Conservation (phyloP, 2,113 vertebrate genomes). For the Motacilla alba region DNA sequence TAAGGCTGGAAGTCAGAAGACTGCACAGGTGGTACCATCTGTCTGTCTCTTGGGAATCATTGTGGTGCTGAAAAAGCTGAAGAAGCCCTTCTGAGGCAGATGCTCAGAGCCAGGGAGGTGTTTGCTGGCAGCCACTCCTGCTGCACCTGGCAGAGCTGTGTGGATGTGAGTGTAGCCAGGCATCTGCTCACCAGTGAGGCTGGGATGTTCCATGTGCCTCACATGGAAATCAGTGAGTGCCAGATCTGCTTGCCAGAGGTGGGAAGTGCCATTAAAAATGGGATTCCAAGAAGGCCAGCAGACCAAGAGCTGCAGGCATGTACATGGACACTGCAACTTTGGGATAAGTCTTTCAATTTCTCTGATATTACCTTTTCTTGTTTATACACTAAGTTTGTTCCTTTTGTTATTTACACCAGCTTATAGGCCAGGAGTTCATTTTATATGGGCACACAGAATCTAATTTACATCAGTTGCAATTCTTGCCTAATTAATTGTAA, state of each 20-base stretch:
- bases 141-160: neutral
- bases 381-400: neutral
- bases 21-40: slow-evolving; percentile 7
- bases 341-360: neutral
- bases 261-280: neutral
- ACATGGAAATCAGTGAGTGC: neutral
- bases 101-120: neutral
- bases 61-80: slow-evolving; percentile 6
- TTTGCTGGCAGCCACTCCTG: neutral
- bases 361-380: neutral
- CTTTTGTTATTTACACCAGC: neutral
- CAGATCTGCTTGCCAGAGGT: fast-evolving
- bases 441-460: neutral
- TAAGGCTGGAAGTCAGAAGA: neutral
- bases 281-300: neutral
- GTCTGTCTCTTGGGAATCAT: neutral
- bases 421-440: neutral
- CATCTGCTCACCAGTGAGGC: no score
- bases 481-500: neutral
- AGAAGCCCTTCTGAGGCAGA: neutral
- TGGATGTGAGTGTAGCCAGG: neutral
- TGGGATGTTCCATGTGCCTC: fast-evolving
- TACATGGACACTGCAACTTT: neutral
- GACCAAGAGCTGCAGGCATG: neutral
- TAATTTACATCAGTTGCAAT: neutral